phyloP scores from a whole-genome alignment of 2,113 vertebrate genomes.

The Pollimyrus isidori region DNA sequence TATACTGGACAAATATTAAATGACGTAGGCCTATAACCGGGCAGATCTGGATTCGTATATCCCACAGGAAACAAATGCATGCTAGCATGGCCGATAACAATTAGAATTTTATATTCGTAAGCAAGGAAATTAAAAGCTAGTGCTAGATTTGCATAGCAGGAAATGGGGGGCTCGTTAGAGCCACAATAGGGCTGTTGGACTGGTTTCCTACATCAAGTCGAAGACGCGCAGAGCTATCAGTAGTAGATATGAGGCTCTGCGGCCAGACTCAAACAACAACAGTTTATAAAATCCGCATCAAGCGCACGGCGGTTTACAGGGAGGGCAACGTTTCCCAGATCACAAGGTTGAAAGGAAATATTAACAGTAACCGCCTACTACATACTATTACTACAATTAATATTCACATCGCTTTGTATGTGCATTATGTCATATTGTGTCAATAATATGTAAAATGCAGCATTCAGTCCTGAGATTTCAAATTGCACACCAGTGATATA shows the following conservation, averaged over 20 bases:
- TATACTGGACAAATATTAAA: constrained; percentile 12
- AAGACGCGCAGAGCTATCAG: background rate
- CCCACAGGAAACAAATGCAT: constrained; percentile 36
- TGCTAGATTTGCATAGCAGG: constrained; percentile 10
- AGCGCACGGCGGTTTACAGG: background rate
- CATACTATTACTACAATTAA: background rate
- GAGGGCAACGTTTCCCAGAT: background rate
- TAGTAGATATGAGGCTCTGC: background rate
- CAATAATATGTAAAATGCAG: background rate
- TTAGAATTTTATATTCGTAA: constrained; percentile 35
- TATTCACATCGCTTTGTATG: background rate
- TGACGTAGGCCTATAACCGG: constrained; percentile 44
- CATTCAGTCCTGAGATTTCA: background rate
- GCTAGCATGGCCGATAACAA: constrained; percentile 37
- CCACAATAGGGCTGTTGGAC: background rate
- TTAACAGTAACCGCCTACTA: background rate
- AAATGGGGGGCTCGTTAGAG: background rate
- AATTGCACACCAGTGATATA: background rate
- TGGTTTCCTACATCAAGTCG: background rate
- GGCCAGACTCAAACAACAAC: background rate
- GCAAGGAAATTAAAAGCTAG: constrained; percentile 19
- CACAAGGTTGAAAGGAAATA: background rate
- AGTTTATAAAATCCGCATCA: background rate
- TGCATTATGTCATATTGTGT: background rate
- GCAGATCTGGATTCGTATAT: constrained; percentile 39